Evolutionary conservation across 2,888 invertebrate species (phyloP), one percentile per base, ranked within the genome.

Genomic region (Calameuta filiformis): DNA sequence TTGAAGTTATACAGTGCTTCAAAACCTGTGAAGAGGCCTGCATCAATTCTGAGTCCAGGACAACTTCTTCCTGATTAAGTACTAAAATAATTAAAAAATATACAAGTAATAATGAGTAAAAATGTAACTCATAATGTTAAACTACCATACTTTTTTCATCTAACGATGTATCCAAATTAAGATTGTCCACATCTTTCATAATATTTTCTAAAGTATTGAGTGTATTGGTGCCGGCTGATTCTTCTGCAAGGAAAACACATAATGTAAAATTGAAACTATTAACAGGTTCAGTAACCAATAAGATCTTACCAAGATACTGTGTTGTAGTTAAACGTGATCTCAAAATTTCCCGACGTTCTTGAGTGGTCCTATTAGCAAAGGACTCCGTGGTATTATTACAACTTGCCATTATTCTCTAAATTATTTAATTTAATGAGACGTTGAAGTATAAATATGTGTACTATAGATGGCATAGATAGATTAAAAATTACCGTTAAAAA

Each of bases 21-120:
- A 91, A 78, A 68, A 91, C 85, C 37, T 84, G 84, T 6, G 91
- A 90, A 4, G 91, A 88, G 37, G 86, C 75, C n/a, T 76, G 83
- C 86, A 91, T 88, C 35, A 90, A 84, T 83, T 88, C 85, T 3
- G 91, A 90, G 81, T 91, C 91, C 77, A 91, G 77, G 31, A 91
- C 79, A 35, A 91, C 83, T 79, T 89, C 89, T 73, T 88, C 89
- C 69, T 89, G 89, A 81, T 86, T 82, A 33, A 82, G 79, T 15
- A 84, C 89, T 88, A 31, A 75, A 82, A 84, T 69, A 73, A 31
- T 75, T 23, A 34, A 31, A 12, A 15, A n/a, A 35, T 68, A 35
- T 35, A 30, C 11, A 15, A 37, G 75, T 73, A 30, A 56, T 31
- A 75, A 56, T 68, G 40, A 35, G 35, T n/a, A n/a, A 33, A 37